Percentiles rank a stretch among this genome's conserved stretches.
Conservation (phyloP, 2,797 vertebrate genomes). For the Gallirallus australis region DNA sequence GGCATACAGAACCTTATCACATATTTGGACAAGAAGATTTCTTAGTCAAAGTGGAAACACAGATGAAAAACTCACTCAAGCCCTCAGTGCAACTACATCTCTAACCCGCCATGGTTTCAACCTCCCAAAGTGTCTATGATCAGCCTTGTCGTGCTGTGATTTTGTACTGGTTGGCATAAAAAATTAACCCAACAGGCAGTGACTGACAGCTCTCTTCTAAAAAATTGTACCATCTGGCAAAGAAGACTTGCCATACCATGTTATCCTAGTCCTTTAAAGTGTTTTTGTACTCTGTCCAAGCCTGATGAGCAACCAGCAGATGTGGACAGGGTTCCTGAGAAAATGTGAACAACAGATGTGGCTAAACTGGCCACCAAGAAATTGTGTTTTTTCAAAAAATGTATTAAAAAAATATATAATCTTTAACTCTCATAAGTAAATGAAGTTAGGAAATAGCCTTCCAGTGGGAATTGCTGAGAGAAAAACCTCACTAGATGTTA, state of each 20-base stretch:
- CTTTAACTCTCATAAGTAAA: background rate
- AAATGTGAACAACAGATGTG: background rate
- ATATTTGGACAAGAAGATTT: background rate
- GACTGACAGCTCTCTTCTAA: conserved; percentile 17
- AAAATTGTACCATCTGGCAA: conserved; percentile 32
- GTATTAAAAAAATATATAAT: background rate
- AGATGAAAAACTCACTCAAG: background rate
- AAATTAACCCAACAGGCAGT: conserved; percentile 5
- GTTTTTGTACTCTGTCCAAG: background rate
- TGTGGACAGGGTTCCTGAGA: background rate
- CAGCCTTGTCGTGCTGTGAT: background rate
- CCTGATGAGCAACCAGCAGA: background rate
- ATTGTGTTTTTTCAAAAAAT: background rate
- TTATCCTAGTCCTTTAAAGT: background rate
- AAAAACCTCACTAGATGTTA: background rate
- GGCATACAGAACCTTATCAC: background rate
- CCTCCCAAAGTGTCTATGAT: background rate
- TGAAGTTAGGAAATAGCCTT: background rate
- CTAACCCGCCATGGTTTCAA: background rate
- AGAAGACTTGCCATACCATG: background rate
- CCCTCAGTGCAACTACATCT: background rate
- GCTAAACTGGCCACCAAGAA: background rate
- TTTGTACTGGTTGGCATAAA: background rate
- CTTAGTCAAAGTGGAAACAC: background rate
- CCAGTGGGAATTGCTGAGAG: background rate